Evolutionary conservation across 2,113 vertebrate genomes (phyloP).

Genomic region (Sapajus apella): DNA sequence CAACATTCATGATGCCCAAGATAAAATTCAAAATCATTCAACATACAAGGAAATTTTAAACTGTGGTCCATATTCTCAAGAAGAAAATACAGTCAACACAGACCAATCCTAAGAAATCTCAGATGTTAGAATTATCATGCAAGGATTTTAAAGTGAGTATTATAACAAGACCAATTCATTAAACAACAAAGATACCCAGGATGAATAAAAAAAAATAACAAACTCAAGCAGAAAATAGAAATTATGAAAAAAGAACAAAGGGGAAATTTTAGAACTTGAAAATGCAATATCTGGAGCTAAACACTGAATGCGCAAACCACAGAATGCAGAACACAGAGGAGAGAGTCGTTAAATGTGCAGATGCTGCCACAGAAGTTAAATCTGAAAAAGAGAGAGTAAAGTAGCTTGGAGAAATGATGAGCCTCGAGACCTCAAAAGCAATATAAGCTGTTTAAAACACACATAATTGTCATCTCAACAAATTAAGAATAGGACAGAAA

Average conservation of each 20-base stretch:
- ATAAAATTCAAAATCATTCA: not conserved
- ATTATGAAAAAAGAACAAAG: not conserved
- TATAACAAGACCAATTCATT: no score
- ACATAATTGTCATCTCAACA: not conserved
- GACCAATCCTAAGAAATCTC: not conserved
- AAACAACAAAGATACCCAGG: not conserved
- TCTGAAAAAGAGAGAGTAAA: not conserved
- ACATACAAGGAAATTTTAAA: not conserved
- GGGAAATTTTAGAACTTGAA: not conserved
- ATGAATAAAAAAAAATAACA: not conserved
- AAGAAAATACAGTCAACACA: not conserved
- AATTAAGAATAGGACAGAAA: not conserved
- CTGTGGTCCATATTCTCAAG: not conserved
- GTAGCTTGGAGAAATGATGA: not conserved
- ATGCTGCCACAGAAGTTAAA: rapidly evolving
- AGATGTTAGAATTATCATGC: not conserved
- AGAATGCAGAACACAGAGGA: not conserved
- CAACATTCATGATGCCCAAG: not conserved
- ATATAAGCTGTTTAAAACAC: not conserved
- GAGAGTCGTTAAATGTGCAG: no score
- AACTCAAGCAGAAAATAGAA: not conserved
- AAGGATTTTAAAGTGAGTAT: not conserved
- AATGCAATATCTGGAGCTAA: not conserved
- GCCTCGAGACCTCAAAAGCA: not conserved
- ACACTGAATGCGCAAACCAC: rapidly evolving